Base-by-base conservation (phyloP, 2,888 invertebrate genomes). In the Pristionchus maxplancki region DNA sequence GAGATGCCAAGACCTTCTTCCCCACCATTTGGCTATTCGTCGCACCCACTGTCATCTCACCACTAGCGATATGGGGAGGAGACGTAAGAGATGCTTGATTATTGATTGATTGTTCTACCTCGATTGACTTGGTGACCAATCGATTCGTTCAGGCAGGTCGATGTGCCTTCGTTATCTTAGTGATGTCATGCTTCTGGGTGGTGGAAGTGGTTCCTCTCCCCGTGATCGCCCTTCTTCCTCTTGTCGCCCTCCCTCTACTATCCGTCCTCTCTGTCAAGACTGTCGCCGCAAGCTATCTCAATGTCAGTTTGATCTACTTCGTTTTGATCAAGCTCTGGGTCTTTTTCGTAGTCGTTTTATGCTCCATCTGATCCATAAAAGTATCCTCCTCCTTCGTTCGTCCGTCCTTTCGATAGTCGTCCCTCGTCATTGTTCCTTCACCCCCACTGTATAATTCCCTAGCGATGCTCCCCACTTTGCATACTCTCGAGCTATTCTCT, bases 171-270 rank as follows among this genome's bases (percentile, higher is more conserved):
- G 92, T 91, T 17, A 91, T 92, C 37, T 84, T 92, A 37, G 88
- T 92, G 31, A 91, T 92, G 91, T 92, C 92, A 8, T 90, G 91
- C 84, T 93, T 90, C 88, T 92, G 93, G 93, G 90, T 93, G 37
- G 89, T 90, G 2, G 92, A 93, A 74, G 88, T 92, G 20, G 90
- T 93, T 28, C 92, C 93, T 15, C 88, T 93, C 17, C 92, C 92
- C 0, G 91, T 93, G n/a, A 92, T 92, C 0, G 90, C 93, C 17
- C 90, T 93, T 44, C 89, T 93, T 34, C 93, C 93, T 13, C 87
- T 93, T 44, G 89, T 93, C 17, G 89, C 92, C 20, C 90, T 93
- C 20, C 93, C 93, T 20, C 84, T 93, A 37, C 81, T 93, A 24
- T 92, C 92, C 28, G 90, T 93, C 34, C 87, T 91, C 24, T 89